phyloP scores from a whole-genome alignment of 2,797 vertebrate genomes.

The Botia almorhae region DNA sequence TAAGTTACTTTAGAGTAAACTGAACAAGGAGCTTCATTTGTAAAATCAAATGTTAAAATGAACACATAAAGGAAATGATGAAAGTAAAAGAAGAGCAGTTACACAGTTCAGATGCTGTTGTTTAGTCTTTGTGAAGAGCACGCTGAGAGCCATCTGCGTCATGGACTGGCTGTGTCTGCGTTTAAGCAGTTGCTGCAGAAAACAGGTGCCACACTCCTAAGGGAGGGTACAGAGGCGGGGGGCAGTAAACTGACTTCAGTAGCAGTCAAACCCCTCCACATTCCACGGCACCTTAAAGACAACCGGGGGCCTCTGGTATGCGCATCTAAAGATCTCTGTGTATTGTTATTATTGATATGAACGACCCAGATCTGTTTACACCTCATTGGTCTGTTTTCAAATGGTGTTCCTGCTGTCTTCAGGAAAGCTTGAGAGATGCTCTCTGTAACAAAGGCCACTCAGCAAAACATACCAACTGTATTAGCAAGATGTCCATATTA shows the following conservation, averaged over 20 bases:
- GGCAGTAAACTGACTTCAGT: conserved; percentile 46
- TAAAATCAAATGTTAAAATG: not conserved
- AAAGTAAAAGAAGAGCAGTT: not conserved
- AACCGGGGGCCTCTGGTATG: conserved; percentile 58
- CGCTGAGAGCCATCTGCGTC: conserved; percentile 38
- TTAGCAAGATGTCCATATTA: conserved; percentile 14
- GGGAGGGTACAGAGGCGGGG: conserved; percentile 44
- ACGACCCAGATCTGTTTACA: conserved; percentile 48
- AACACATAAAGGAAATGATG: not conserved
- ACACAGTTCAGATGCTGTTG: conserved; percentile 45
- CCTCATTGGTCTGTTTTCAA: conserved; percentile 9
- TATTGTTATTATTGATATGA: conserved; percentile 33
- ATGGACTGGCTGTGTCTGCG: conserved; percentile 38
- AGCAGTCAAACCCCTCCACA: conserved; percentile 62
- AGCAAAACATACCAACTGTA: conserved; percentile 14
- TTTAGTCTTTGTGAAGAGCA: conserved; percentile 55
- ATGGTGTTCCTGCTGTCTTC: conserved; percentile 12
- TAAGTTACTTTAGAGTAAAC: no score
- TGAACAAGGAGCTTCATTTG: no score
- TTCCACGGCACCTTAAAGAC: conserved; percentile 43
- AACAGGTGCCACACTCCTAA: conserved; percentile 65
- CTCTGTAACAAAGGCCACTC: not conserved
- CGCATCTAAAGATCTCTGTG: conserved; percentile 56
- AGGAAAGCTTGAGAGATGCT: conserved; percentile 2
- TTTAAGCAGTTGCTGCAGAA: conserved; percentile 70